Base-by-base conservation (phyloP, 2,797 vertebrate species). In the Acomys russatus region DNA sequence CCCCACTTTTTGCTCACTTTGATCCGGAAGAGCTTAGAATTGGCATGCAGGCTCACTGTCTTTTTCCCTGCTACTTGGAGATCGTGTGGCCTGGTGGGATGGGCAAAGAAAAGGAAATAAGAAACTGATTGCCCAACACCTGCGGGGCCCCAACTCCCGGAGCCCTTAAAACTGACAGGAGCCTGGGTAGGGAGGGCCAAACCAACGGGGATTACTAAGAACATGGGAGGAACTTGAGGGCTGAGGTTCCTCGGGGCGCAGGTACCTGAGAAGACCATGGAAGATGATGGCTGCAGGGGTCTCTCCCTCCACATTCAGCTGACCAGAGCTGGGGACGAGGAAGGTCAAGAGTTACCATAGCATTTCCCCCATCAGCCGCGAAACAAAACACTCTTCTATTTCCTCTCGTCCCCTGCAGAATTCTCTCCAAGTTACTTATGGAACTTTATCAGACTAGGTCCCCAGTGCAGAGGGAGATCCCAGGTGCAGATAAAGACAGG, bases 11-110 rank as follows among this genome's bases (percentile, higher is more conserved):
- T 94, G 93, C 97, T 98, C 94, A 98, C 97, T 98, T 97, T 96
- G 97, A 97, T 97, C 96, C 96, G 94, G 97, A 97, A 93, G 97
- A 95, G 86, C 96, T 97, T 97, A 97, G 95, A 96, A 98, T 78
- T 96, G 97, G 97, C 97, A 98, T 98, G 97, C 97, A 98, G 97
- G 96, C 95, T 78, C 66, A n/a, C 76, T 95, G 89, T 95, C 74
- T 79, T 51, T 96, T 89, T 92, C 93, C 95, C 92, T 97, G 97
- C 93, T 97, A 97, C 97, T 97, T 96, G 97, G 96, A 76, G 82
- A 95, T 25, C 71, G 68, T 96, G 74, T 87, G 95, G 95, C 95
- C 97, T 97, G 88, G 79, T 78, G 74, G 80, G 74, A 78, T 59
- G 12, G 59, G 88, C 44, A 56, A 92, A 68, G 83, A 79, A 91